Base-by-base conservation (phyloP, 1,140 invertebrate genomes). In the Mylabris phalerata region DNA sequence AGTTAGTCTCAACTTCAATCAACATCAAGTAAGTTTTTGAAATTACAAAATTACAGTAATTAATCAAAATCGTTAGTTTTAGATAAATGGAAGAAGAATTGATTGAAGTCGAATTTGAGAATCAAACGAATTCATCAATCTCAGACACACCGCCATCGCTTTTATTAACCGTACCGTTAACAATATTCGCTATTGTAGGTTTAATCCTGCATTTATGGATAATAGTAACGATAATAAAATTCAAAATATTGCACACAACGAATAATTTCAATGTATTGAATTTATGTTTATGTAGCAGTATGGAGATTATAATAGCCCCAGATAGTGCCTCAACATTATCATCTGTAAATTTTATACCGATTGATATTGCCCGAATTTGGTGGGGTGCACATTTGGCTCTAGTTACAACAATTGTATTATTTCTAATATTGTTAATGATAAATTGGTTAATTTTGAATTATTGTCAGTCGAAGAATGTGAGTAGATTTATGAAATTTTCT, bases 371-470 rank as follows among this genome's bases (percentile, higher is more conserved):
- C 39, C 63, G 63, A 13, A 27, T 61, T 41, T 61, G 57, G 52
- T 52, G 55, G 4, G 59, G 64, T 40, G 40, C 27, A 7, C 41
- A 48, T 10, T 58, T 63, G 24, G 51, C 48, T 4, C 42, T 63
- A 3, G 25, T 55, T 9, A 48, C 61, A 11, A 59, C 60, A 19
- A 67, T 63, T 47, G 48, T 58, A 4, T 26, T 67, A n/a, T 67
- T 67, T 57, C 52, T 61, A 2, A 48, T 48, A 24, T 48, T 63
- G 27, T 40, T 67, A 11, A 13, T 61, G 9, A 5, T 65, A 6
- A 61, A 67, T 44, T 67, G 65, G 65, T 63, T 61, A 10, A 47
- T 59, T 3, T 13, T 48, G 1, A 62, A 47, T 5, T 65, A 54
- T 32, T 45, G 24, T 3, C 24, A 39, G 4, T 32, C 32, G 25